Base-by-base conservation (phyloP, 2,888 invertebrate species). In the Cremastinae sp. region DNA sequence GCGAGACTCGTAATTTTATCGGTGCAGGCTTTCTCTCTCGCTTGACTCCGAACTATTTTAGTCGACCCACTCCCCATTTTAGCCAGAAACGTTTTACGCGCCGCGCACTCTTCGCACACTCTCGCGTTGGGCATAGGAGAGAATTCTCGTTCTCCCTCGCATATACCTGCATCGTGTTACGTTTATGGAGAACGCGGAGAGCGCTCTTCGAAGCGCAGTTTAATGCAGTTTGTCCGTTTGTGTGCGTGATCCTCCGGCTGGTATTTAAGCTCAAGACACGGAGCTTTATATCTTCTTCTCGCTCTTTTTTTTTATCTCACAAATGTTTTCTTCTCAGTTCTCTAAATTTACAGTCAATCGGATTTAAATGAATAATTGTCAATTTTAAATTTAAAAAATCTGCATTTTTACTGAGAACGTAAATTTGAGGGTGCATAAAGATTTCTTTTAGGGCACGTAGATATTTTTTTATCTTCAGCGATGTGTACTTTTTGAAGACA, bases 1-100 rank as follows among this genome's bases (percentile, higher is more conserved):
- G 58, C 51, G 41, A 8, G 49, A 39, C 45, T 75, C 68, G 68
- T 77, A 73, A 75, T 78, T 80, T 78, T 75, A 78, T 79, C 53
- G 74, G 55, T 70, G 51, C 64, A 58, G 28, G 28, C 28, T 28
- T 28, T 28, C 62, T 51, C 47, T 51, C 66, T 65, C 35, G 43
- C 58, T 47, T 49, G 41, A 58, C 39, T 71, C 43, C 59, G 68
- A 76, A 76, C 71, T 69, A 74, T 74, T 76, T 69, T 56, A 68
- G 58, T 51, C 49, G 51, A 8, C 61, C 12, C 41, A 61, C 70
- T 70, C 45, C 45, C 14, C 45, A 20, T 28, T 70, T 64, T 58
- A 76, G 59, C 59, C 39, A 39, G 53, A 16, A 69, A 75, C 75
- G 61, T 73, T 51, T 41, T 64, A 14, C 61, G 10, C 16, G 65